Percentiles rank a stretch among this genome's conserved stretches.
Evolutionary conservation across 2,888 invertebrate species (phyloP).

Genomic region (Penaeus monodon): DNA sequence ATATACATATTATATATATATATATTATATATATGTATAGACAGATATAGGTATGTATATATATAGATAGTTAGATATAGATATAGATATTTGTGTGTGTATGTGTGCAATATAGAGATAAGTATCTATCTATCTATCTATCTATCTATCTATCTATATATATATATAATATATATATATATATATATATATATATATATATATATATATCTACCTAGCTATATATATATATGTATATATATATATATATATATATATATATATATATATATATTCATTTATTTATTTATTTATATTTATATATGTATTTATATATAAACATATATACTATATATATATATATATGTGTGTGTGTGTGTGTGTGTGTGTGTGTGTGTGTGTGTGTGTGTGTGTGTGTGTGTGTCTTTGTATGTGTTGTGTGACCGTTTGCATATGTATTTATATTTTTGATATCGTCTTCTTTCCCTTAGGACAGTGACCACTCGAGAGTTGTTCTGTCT

Average conservation of each 20-base stretch:
- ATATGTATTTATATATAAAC: background rate
- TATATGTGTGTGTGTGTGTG: background rate
- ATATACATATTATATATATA: background rate
- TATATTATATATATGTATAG: background rate
- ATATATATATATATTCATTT: background rate
- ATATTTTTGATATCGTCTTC: background rate
- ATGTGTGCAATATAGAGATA: too few species aligned
- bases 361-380: background rate
- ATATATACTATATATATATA: background rate
- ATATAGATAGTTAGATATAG: too few species aligned
- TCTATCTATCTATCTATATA: background rate
- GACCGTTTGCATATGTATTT: background rate
- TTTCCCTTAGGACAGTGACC: too few species aligned
- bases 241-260: conserved; percentile 6
- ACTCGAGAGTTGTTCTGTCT: too few species aligned
- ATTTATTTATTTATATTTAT: background rate
- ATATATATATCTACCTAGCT: background rate
- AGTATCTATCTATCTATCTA: too few species aligned
- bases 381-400: background rate
- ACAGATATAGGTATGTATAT: too few species aligned
- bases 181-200: background rate
- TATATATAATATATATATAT: background rate
- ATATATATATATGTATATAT: conserved; percentile 1
- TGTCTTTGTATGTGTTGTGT: too few species aligned
- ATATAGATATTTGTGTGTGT: too few species aligned